phyloP scores from a whole-genome alignment of 2,888 invertebrate genomes.

The Oscheius sp. region DNA sequence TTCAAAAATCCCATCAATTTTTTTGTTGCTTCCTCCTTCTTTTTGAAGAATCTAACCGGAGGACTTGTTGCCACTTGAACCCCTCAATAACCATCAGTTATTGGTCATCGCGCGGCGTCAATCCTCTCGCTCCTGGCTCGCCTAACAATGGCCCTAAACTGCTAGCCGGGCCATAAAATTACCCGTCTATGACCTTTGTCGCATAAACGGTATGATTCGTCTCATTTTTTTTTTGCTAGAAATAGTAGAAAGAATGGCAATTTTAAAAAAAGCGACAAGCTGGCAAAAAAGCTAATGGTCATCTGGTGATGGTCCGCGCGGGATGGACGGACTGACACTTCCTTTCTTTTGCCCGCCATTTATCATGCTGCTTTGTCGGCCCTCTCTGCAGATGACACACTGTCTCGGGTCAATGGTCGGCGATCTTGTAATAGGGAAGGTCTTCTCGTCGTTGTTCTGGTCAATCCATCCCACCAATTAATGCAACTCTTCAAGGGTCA shows the following conservation, averaged over 20 bases:
- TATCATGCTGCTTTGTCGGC: conserved; percentile 8
- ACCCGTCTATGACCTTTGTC: conserved; percentile 23
- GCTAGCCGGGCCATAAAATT: conserved; percentile 24
- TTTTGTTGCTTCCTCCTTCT: too few species aligned
- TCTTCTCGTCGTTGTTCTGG: background rate
- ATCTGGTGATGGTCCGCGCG: background rate
- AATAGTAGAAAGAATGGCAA: background rate
- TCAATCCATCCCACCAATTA: background rate
- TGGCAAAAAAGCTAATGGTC: background rate
- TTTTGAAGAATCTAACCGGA: too few species aligned
- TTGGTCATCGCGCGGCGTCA: background rate
- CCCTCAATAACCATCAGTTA: too few species aligned
- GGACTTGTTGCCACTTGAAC: too few species aligned
- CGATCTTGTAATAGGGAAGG: conserved; percentile 13
- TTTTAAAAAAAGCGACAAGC: background rate
- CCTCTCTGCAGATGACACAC: background rate
- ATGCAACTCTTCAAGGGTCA: background rate
- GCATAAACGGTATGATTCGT: too few species aligned
- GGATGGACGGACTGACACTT: conserved; percentile 3
- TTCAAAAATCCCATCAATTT: too few species aligned
- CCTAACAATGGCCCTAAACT: conserved; percentile 12
- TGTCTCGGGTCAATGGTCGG: background rate
- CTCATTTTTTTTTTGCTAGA: too few species aligned
- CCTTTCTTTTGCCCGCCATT: conserved; percentile 20
- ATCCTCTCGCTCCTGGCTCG: background rate